A percentile compares a stretch with the other conserved stretches of the same genome.
Evolutionary conservation across 2,888 invertebrate species (phyloP).

Genomic region (Lepidochrysops patricia): DNA sequence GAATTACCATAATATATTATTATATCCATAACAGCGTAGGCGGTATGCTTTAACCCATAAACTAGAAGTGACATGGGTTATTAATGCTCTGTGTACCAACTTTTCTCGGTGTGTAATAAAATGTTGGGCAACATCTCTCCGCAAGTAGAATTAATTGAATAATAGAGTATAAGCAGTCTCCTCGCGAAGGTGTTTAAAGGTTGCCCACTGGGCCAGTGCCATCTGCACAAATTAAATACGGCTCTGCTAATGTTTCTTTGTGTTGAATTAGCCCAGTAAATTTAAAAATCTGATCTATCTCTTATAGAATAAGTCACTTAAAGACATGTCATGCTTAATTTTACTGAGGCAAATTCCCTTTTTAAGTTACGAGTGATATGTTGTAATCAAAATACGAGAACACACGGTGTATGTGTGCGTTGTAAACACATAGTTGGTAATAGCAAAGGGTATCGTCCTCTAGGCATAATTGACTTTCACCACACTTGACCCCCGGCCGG

Average conservation of each 20-base stretch:
- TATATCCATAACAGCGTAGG: constrained; percentile 6
- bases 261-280: too few species aligned
- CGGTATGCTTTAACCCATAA: constrained; percentile 20
- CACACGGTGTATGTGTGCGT: too few species aligned
- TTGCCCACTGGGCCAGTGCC: background rate
- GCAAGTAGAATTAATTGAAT: constrained; percentile 1
- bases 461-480: constrained; percentile 21
- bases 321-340: too few species aligned
- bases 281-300: too few species aligned
- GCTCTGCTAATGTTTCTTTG: background rate
- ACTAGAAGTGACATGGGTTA: constrained; percentile 1
- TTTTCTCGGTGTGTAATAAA: constrained; percentile 1
- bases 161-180: background rate
- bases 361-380: too few species aligned
- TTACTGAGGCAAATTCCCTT: too few species aligned
- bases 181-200: background rate
- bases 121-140: background rate
- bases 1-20: background rate
- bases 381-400: too few species aligned
- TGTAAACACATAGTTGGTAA: background rate
- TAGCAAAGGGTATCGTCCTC: constrained; percentile 4
- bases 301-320: too few species aligned
- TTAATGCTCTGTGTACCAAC: constrained; percentile 7
- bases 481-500: constrained; percentile 22
- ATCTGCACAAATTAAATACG: background rate